Evolutionary conservation across 1,140 invertebrate species (phyloP), one percentile per base, ranked within the genome.

Genomic region (Xylocopa sonorina): DNA sequence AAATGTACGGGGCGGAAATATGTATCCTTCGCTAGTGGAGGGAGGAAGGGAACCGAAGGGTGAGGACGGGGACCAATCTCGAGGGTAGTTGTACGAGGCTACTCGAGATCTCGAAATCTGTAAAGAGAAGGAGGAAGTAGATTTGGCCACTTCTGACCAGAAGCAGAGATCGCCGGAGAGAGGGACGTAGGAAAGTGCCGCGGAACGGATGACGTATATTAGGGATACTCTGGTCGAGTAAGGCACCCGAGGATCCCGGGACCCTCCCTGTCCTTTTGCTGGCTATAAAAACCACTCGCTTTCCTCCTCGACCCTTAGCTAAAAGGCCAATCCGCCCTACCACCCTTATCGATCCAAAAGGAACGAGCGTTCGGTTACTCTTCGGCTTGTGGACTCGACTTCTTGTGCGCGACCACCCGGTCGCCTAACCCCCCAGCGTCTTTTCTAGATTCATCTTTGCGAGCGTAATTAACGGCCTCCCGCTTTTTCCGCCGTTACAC

Each of bases 151-250:
- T 82, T 85, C 66, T 69, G 68, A 67, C 43, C 69, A 60, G 81
- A 75, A 71, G 78, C 58, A 51, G 80, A 87, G 82, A 75, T 80
- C 58, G 69, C 16, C 14, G 10, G 60, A 24, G 32, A 29, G 75
- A 62, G 72, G 75, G 66, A 71, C 62, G 57, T 50, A 83, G 77
- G 80, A 90, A 90, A 88, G 85, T 76, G 84, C 90, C 89, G 90
- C 91, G 92, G n/a, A 92, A 92, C 89, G 90, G 88, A 93, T 92
- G 91, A 93, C 91, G 92, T 92, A 92, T 93, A 93, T 93, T 93
- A 92, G 92, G 92, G 91, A 93, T 89, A 92, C 91, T 93, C 89
- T 88, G 91, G 89, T 92, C 90, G 91, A 93, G 92, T 92, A 84
- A 91, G 88, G 88, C 86, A 91, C 82, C 87, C 90, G 84, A 90